Evolutionary conservation across 2,888 invertebrate species (phyloP), one percentile per base, ranked within the genome.

Genomic region (Epistrophella euchroma): DNA sequence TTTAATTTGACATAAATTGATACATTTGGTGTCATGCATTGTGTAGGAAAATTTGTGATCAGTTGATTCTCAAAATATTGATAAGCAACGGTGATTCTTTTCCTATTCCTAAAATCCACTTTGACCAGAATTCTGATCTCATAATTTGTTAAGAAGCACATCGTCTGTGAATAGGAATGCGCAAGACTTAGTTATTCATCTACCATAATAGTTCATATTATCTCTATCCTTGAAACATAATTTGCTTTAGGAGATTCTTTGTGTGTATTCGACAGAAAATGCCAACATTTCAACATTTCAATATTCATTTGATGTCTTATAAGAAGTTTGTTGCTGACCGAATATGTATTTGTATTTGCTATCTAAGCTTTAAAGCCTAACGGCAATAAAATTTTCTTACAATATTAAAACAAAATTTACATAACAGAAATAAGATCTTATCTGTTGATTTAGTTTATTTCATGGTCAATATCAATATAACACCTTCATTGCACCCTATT

Each of bases 1-100:
- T 19, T 45, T 50, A 13, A 62, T 74, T 52, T 40, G 40, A 40
- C 52, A 52, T 62, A 52, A 62, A 40, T 17, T 62, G 28, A 62
- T 19, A 62, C 40, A 50, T 37, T 19, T 45, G n/a, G 11, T 17
- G 19, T 22, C 15, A 60, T 25, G 15, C 9, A 22, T 15, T 13
- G 2, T 25, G 15, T 5, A 62, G 25, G 50, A 40, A 15, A 40
- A 15, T 13, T 9, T 52, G 6, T 50, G 47, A 52, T 25, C 1
- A 25, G 15, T 52, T n/a, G 25, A 52, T n/a, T 52, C n/a, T n/a
- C n/a, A 0, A 28, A 15, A 25, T 52, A 25, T n/a, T 0, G 52
- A 52, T 28, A 28, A 25, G 6, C 5, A 5, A 6, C 5, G 9
- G 7, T 6, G n/a, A n/a, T 1, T 40, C 2, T 40, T n/a, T 4